These are phyloP conservation scores for Polyommatus iphigenia DNA, from an alignment of 2,888 invertebrate species.

Conservation along the genomic window DNA sequence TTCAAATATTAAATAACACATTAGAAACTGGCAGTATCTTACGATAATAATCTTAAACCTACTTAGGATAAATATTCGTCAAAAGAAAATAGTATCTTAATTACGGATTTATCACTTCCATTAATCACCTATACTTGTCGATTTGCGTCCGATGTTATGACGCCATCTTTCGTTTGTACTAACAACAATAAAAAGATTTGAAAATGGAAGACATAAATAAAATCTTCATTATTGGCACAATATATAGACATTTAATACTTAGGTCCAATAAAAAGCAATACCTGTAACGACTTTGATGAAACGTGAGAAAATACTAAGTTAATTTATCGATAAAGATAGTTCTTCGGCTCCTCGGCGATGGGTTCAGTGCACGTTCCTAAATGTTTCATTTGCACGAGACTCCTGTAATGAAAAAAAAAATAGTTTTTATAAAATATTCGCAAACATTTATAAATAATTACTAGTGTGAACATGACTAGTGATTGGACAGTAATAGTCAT, in stretches of 20 bases:
- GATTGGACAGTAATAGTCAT: too few species aligned
- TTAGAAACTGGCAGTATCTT: constrained; percentile 24
- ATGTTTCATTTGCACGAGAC: constrained; percentile 87
- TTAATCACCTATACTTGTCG: background rate
- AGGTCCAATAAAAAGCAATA: constrained; percentile 10
- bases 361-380: constrained; percentile 93
- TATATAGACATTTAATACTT: constrained; percentile 26
- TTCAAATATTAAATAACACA: constrained; percentile 1
- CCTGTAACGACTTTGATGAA: constrained; percentile 1
- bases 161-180: constrained; percentile 32
- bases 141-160: constrained; percentile 2
- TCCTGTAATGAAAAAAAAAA: constrained; percentile 61
- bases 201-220: constrained; percentile 48
- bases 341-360: constrained; percentile 90
- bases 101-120: constrained; percentile 25
- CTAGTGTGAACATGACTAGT: too few species aligned
- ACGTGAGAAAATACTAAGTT: background rate
- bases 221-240: constrained; percentile 39
- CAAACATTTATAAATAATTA: too few species aligned
- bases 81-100: constrained; percentile 22
- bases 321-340: constrained; percentile 87
- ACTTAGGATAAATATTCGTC: background rate
- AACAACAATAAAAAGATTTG: constrained; percentile 40
- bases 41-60: constrained; percentile 18
- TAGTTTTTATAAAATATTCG: background rate